Evolutionary conservation across 2,113 vertebrate species (phyloP).

Genomic region (Gasterosteus aculeatus): DNA sequence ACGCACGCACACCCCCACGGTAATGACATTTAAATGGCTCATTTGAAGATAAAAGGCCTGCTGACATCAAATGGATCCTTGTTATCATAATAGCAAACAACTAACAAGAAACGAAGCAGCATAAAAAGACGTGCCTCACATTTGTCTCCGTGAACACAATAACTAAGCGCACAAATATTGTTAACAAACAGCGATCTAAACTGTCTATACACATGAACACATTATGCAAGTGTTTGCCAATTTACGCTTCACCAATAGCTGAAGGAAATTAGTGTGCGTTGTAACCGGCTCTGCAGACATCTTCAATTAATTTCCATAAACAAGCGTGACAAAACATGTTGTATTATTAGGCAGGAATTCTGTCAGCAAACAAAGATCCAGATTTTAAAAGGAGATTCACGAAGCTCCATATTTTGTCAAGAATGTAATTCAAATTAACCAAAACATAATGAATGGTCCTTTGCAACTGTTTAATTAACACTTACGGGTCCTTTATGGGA

Average conservation of each 20-base stretch:
- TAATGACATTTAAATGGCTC: slow-evolving; percentile 80
- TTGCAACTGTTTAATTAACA: slow-evolving; percentile 25
- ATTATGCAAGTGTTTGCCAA: slow-evolving; percentile 62
- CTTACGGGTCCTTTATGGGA: not conserved
- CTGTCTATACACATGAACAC: slow-evolving; percentile 59
- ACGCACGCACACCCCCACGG: slow-evolving; percentile 30
- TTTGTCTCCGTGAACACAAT: slow-evolving; percentile 64
- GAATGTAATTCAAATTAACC: slow-evolving; percentile 19
- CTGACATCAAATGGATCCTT: slow-evolving; percentile 74
- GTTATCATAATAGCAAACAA: slow-evolving; percentile 74
- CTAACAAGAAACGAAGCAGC: slow-evolving; percentile 68
- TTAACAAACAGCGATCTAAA: slow-evolving; percentile 68
- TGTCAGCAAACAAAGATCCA: slow-evolving; percentile 79
- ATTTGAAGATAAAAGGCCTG: slow-evolving; percentile 76
- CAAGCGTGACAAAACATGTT: slow-evolving; percentile 60
- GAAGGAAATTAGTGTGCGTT: slow-evolving; percentile 61
- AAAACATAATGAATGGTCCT: slow-evolving; percentile 18
- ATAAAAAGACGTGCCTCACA: slow-evolving; percentile 64
- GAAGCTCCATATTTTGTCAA: slow-evolving; percentile 2
- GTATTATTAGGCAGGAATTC: slow-evolving; percentile 25
- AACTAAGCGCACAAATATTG: slow-evolving; percentile 66
- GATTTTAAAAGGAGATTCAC: slow-evolving; percentile 70
- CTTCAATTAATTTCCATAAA: slow-evolving; percentile 70
- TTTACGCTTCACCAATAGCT: slow-evolving; percentile 57
- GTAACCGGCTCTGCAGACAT: slow-evolving; percentile 44